Evolutionary conservation across 2,797 vertebrate genomes (phyloP).

Genomic region (Chelidonichthys spinosus): DNA sequence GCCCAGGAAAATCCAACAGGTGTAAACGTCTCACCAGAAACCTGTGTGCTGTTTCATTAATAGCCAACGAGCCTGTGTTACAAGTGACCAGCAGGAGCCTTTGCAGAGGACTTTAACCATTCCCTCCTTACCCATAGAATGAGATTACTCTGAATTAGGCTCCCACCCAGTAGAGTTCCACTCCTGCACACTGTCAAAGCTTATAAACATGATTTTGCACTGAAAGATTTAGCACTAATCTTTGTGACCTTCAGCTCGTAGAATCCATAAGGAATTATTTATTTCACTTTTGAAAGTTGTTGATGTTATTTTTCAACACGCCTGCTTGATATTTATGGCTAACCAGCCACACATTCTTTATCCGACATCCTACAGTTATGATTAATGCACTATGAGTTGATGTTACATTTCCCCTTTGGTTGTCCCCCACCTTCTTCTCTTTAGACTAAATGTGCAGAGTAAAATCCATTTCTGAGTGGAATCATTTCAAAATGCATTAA

Average conservation of each 20-base stretch:
- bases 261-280: conserved; percentile 14
- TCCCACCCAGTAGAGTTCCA: conserved; percentile 35
- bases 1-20: conserved; percentile 76
- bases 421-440: conserved; percentile 32
- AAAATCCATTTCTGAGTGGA: conserved; percentile 39
- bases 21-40: conserved; percentile 54
- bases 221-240: conserved; percentile 17
- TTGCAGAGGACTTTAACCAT: conserved; percentile 40
- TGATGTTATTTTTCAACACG: conserved; percentile 33
- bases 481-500: conserved; percentile 45
- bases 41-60: conserved; percentile 32
- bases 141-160: conserved; percentile 42
- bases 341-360: conserved; percentile 24
- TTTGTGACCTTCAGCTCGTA: conserved; percentile 46
- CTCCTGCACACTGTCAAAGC: conserved; percentile 52
- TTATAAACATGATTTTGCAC: conserved; percentile 49
- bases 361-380: conserved; percentile 36
- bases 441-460: conserved; percentile 45
- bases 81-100: conserved; percentile 56
- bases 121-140: conserved; percentile 25
- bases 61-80: conserved; percentile 38
- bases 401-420: conserved; percentile 30
- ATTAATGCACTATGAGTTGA: conserved; percentile 43
- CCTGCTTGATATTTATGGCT: conserved; percentile 30
- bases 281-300: conserved; percentile 32